A percentile compares a stretch with the other conserved stretches of the same genome.
Evolutionary conservation across 2,113 vertebrate species (phyloP).

Genomic region (Notechis scutatus): DNA sequence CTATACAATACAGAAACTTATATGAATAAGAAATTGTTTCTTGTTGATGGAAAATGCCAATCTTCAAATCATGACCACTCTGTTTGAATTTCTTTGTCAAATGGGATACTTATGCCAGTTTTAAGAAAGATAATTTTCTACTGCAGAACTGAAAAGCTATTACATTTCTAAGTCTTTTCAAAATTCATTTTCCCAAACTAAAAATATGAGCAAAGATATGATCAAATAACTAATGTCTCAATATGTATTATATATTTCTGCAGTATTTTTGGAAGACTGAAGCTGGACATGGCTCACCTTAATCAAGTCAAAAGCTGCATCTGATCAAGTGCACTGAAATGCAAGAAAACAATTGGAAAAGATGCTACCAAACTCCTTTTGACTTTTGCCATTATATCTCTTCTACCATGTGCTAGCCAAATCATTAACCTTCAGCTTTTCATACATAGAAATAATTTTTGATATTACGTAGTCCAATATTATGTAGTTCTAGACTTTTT

Average conservation of each 20-base stretch:
- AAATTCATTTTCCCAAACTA: neutral
- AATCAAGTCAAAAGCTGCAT: neutral
- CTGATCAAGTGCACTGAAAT: neutral
- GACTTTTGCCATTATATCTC: neutral
- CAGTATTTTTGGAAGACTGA: neutral
- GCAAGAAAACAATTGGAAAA: neutral
- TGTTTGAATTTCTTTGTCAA: neutral
- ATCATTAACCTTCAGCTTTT: neutral
- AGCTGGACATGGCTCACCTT: neutral
- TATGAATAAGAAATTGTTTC: neutral
- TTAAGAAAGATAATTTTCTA: neutral
- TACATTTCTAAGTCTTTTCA: neutral
- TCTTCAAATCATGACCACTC: neutral
- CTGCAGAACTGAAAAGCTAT: neutral
- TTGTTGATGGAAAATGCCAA: neutral
- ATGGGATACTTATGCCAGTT: neutral
- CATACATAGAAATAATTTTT: neutral
- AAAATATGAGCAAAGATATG: neutral
- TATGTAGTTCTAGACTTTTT: neutral
- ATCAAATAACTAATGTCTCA: neutral
- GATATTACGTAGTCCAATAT: neutral
- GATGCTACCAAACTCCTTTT: neutral
- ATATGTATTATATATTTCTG: neutral
- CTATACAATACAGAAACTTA: neutral
- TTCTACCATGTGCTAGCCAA: neutral